phyloP scores from a whole-genome alignment of 2,113 vertebrate species.

The Potamarius usumacintae region DNA sequence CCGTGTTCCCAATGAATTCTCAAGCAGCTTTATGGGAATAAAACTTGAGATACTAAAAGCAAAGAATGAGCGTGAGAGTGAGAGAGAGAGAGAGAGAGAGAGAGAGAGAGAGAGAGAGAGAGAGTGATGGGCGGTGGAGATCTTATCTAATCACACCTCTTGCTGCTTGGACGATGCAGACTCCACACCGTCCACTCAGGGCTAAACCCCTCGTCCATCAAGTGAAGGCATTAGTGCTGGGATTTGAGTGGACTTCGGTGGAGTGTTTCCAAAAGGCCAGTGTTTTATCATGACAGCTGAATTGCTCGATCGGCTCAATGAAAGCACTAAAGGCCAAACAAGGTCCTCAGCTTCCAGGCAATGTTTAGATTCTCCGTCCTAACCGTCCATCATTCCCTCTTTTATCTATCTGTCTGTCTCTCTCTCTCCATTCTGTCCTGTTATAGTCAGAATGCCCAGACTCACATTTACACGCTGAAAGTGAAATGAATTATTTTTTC shows the following conservation, averaged over 20 bases:
- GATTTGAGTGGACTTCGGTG: not conserved
- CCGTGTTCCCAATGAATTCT: not conserved
- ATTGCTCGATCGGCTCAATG: slow-evolving; percentile 40
- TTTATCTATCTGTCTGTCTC: slow-evolving; percentile 17
- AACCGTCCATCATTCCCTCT: slow-evolving; percentile 41
- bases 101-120: not conserved
- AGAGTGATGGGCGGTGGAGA: not conserved
- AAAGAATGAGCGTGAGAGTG: not conserved
- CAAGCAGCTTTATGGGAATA: not conserved
- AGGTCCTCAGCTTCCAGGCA: slow-evolving; percentile 39
- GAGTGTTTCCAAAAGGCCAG: slow-evolving; percentile 27
- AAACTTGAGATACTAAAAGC: not conserved
- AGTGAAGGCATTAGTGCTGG: slow-evolving; percentile 20
- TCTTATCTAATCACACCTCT: slow-evolving; percentile 5
- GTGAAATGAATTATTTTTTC: not conserved
- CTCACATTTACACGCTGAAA: not conserved
- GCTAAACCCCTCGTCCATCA: slow-evolving; percentile 41
- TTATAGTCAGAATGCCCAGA: not conserved
- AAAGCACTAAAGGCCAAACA: slow-evolving; percentile 45
- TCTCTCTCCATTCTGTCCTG: not conserved
- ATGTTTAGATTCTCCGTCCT: slow-evolving; percentile 45
- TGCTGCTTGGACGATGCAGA: slow-evolving; percentile 8
- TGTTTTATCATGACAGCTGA: slow-evolving; percentile 51
- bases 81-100: not conserved
- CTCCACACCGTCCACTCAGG: slow-evolving; percentile 25